phyloP scores from a whole-genome alignment of 2,888 invertebrate genomes.

The Itoplectis maculator region DNA sequence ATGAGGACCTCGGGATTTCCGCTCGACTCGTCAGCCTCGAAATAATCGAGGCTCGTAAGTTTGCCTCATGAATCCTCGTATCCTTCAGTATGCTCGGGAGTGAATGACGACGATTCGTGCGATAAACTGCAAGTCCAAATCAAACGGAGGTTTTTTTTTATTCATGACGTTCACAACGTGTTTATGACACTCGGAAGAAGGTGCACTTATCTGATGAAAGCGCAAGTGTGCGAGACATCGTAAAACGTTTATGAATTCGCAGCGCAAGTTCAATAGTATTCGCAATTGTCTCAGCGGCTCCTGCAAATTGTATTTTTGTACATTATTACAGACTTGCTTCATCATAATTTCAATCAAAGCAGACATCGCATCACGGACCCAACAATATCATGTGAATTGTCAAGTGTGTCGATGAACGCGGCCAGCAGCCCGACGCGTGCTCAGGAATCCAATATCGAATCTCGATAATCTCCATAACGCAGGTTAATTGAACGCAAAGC shows the following conservation, averaged over 20 bases:
- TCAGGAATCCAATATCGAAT: constrained; percentile 58
- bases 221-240: not conserved
- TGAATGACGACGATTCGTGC: constrained; percentile 20
- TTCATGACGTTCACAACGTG: constrained; percentile 1
- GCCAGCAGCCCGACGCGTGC: constrained; percentile 38
- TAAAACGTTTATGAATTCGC: not conserved
- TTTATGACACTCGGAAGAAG: not conserved
- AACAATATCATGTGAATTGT: constrained; percentile 25
- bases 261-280: no score
- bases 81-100: not conserved
- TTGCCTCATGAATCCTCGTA: constrained; percentile 46
- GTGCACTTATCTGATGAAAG: constrained; percentile 35
- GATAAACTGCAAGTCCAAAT: constrained; percentile 39
- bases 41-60: constrained; percentile 68
- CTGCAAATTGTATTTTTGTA: not conserved
- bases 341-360: constrained; percentile 19
- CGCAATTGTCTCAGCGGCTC: not conserved
- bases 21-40: constrained; percentile 64
- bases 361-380: not conserved
- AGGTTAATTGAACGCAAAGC: constrained; percentile 51
- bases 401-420: constrained; percentile 29
- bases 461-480: constrained; percentile 56
- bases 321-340: not conserved
- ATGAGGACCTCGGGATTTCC: constrained; percentile 81
- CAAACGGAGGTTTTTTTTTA: constrained; percentile 23